A percentile compares a stretch with the other conserved stretches of the same genome.
Evolutionary conservation across 2,888 invertebrate genomes (phyloP).

Genomic region (Parascotia fuliginaria): DNA sequence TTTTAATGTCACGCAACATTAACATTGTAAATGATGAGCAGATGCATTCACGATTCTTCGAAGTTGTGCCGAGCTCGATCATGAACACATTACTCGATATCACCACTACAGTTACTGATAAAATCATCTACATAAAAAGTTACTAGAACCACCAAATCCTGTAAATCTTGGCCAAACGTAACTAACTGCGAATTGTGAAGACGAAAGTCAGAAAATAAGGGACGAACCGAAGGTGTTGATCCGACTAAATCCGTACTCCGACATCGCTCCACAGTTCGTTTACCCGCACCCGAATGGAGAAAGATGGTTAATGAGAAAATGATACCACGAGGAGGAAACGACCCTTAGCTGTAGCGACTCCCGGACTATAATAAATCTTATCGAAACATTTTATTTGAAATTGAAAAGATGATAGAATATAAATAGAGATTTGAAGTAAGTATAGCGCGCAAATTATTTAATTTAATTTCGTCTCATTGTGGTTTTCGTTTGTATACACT

Average conservation of each 20-base stretch:
- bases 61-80: constrained; percentile 43
- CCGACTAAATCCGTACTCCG: constrained; percentile 41
- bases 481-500: constrained; percentile 15
- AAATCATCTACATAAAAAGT: constrained; percentile 38
- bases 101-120: constrained; percentile 29
- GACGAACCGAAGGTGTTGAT: constrained; percentile 43
- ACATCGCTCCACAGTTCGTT: constrained; percentile 38
- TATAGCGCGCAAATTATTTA: constrained; percentile 6
- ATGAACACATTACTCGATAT: constrained; percentile 42
- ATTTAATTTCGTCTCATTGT: constrained; percentile 3
- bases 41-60: constrained; percentile 52
- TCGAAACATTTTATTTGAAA: constrained; percentile 42
- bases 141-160: constrained; percentile 36
- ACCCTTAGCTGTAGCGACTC: constrained; percentile 41
- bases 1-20: constrained; percentile 62
- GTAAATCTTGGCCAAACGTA: constrained; percentile 23
- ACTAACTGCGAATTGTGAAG: constrained; percentile 36
- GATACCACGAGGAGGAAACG: constrained; percentile 45
- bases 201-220: constrained; percentile 38
- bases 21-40: constrained; percentile 63
- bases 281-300: constrained; percentile 39
- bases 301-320: constrained; percentile 48
- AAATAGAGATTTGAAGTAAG: constrained; percentile 16
- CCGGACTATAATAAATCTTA: constrained; percentile 44
- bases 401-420: constrained; percentile 41